Percentiles rank a stretch among this genome's conserved stretches.
phyloP scores from a whole-genome alignment of 2,888 invertebrate species.

The Epistrophe grossulariae region DNA sequence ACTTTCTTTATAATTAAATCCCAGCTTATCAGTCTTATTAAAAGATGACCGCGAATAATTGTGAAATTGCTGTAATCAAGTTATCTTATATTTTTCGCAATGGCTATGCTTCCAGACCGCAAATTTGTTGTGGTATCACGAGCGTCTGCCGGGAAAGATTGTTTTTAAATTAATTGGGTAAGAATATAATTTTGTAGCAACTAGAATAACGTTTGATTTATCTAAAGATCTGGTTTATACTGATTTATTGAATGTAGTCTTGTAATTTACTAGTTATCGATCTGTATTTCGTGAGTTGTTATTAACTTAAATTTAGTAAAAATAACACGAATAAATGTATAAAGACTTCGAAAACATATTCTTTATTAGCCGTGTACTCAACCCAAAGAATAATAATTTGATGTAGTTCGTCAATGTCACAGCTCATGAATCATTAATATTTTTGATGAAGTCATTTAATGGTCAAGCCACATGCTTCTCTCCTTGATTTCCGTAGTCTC shows the following conservation, averaged over 20 bases:
- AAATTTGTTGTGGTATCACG: neutral
- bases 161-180: conserved; percentile 6
- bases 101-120: neutral
- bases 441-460: conserved; percentile 39
- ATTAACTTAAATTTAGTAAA: neutral
- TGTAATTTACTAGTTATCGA: neutral
- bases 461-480: neutral
- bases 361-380: neutral
- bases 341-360: neutral
- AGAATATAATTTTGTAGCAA: neutral
- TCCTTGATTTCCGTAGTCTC: conserved; percentile 7
- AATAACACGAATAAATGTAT: neutral
- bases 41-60: conserved; percentile 47
- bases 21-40: conserved; percentile 34
- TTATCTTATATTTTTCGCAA: conserved; percentile 15
- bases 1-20: conserved; percentile 30
- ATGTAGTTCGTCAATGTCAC: neutral
- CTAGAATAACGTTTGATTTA: neutral
- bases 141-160: neutral
- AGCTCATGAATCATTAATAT: conserved; percentile 49
- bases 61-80: conserved; percentile 36
- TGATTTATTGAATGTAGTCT: neutral
- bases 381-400: neutral
- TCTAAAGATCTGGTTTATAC: neutral
- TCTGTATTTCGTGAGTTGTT: neutral